Evolutionary conservation across 2,888 invertebrate species (phyloP), one percentile per base, ranked within the genome.

Genomic region (Chloromyia formosa): DNA sequence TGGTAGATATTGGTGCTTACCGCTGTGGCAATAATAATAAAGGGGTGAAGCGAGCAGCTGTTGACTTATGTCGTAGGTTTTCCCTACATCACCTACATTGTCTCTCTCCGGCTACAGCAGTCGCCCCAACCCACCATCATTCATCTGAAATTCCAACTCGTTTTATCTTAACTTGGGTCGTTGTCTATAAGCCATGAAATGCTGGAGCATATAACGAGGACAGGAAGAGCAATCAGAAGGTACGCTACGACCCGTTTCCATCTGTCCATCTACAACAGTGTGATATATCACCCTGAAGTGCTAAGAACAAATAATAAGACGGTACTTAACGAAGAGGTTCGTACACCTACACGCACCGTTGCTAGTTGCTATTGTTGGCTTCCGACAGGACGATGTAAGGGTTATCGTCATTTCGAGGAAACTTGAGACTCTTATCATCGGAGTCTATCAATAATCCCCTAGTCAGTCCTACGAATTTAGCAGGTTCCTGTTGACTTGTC

Each of bases 241-340:
- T 23, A 69, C 54, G 27, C 27, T 35, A 40, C 35, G 35, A n/a
- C 40, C 9, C 40, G n/a, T 23, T 40, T 22, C 60, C 60, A 60
- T 60, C 23, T 66, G 16, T 22, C 20, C 49, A 53, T 54, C 54
- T 23, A 53, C 27, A 69, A 12, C 68, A 27, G n/a, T 27, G 54
- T 54, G 68, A 69, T 69, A 69, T 69, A 69, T 69, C 54, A 69
- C 54, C 68, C 35, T 54, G 1, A 53, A 69, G 54, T 54, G 54
- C 68, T 69, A 54, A 69, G 68, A 69, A 27, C 68, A 69, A 69
- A 69, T 69, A 69, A 69, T 69, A 69, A 69, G 68, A 53, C 27
- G 68, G 53, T 69, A 54, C 68, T 53, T 69, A 69, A 12, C 18
- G 60, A 23, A 23, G 22, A 60, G 60, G 23, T 22, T 14, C 23